Percentiles rank a stretch among this genome's conserved stretches.
Evolutionary conservation across 2,797 vertebrate species (phyloP).

Genomic region (Oceanodroma leucorhoa): DNA sequence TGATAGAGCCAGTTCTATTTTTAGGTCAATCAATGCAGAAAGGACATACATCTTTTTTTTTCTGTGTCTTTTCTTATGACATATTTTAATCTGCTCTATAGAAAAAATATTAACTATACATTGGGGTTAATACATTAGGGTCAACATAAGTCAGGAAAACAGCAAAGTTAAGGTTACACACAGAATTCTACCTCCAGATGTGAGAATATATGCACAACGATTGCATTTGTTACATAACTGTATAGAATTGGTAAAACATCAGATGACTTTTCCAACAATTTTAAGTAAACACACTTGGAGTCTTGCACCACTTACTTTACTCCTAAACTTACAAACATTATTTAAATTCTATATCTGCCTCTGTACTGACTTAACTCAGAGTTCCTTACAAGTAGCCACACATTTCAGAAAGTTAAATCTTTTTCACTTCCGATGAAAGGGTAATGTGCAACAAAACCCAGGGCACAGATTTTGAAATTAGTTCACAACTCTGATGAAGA

Average conservation of each 20-base stretch:
- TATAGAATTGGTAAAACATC: not conserved
- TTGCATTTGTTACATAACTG: not conserved
- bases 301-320: not conserved
- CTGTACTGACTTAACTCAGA: not conserved
- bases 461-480: not conserved
- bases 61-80: not conserved
- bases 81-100: not conserved
- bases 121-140: not conserved
- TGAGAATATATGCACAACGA: not conserved
- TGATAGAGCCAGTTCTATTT: not conserved
- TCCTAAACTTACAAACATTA: not conserved
- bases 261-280: not conserved
- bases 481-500: not conserved
- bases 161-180: not conserved
- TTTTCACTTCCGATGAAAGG: not conserved
- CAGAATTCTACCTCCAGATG: not conserved
- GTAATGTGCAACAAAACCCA: not conserved
- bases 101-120: not conserved
- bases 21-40: not conserved
- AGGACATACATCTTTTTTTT: not conserved
- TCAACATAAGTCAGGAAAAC: not conserved
- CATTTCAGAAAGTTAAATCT: not conserved
- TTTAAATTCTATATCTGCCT: not conserved
- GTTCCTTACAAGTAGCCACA: fast-evolving
- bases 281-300: not conserved